Evolutionary conservation across 2,797 vertebrate genomes (phyloP), one percentile per base, ranked within the genome.

Genomic region (Mastacembelus armatus): DNA sequence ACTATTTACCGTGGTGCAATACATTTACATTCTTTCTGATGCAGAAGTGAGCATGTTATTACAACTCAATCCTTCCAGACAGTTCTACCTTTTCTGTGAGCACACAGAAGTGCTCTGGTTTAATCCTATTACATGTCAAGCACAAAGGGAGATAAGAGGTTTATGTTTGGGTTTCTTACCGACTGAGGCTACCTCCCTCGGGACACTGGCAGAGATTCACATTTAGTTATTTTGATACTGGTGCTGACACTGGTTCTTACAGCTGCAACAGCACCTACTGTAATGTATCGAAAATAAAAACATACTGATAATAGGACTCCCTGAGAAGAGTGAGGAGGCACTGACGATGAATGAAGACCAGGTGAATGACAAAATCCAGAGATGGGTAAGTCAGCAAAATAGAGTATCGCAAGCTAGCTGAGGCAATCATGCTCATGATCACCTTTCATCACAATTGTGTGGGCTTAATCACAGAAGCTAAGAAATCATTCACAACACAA

Each of bases 361-460:
- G 77, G 89, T 96, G 90, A 91, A 94, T 30, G 91, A 92, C 29
- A 73, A 95, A 79, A 92, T 98, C 90, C 92, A 93, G 78, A 95
- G 91, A 97, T 97, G 97, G 16, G 97, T 98, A 92, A 96, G 97
- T 95, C 81, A 71, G 48, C 57, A 22, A 11, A 22, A 11, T 48
- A 54, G 69, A 67, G 2, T 47, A 8, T 26, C 19, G 29, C 18
- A 57, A 14, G 8, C 45, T 12, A 79, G 21, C 52, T 35, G 40
- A 70, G 39, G 19, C 12, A 36, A 15, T 19, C 11, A 3, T 9
- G 5, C 33, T 61, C n/a, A n/a, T 27, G 7, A 33, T 11, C 14
- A 24, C 2, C 7, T 56, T 4, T 18, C 24, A 27, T 16, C 1
- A 18, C 40, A 16, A 35, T 15, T 11, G 14, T 2, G 7, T 18